Conservation (phyloP, 1,140 invertebrate species). For the Drosophila eugracilis region DNA sequence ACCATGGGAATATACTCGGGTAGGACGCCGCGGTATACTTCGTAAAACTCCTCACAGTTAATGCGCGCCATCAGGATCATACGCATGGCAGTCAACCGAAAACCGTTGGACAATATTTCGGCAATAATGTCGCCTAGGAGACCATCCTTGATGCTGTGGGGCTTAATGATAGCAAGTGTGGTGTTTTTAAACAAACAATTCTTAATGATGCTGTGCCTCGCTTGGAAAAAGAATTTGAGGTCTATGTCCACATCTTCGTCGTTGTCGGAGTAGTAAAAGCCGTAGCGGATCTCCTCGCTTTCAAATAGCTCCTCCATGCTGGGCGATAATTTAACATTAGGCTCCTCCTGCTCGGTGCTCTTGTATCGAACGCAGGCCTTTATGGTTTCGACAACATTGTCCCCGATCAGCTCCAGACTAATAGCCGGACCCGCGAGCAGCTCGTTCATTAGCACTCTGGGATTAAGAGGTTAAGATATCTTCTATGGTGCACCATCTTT, state of each 20-base stretch:
- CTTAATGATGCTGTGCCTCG: conserved; percentile 54
- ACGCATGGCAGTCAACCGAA: conserved; percentile 91
- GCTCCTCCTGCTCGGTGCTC: conserved; percentile 48
- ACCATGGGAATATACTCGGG: conserved; percentile 94
- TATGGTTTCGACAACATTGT: conserved; percentile 88
- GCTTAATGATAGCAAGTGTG: conserved; percentile 95
- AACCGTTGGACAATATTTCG: conserved; percentile 90
- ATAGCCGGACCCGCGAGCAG: conserved; percentile 90
- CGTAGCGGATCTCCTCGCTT: conserved; percentile 89
- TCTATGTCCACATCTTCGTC: conserved; percentile 87
- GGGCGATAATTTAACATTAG: conserved; percentile 84
- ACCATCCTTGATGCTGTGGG: conserved; percentile 93
- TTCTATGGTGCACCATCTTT: neutral
- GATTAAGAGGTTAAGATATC: neutral
- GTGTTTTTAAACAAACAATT: conserved; percentile 77
- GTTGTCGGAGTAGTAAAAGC: conserved; percentile 89
- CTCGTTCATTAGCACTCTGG: conserved; percentile 87
- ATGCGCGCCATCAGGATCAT: conserved; percentile 91
- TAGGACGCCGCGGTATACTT: conserved; percentile 96
- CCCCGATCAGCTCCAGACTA: conserved; percentile 91
- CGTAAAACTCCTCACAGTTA: conserved; percentile 95
- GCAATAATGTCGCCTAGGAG: conserved; percentile 90
- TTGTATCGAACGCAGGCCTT: conserved; percentile 53
- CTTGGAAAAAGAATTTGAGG: conserved; percentile 89
- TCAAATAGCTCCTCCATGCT: conserved; percentile 91